phyloP scores from a whole-genome alignment of 2,888 invertebrate genomes.

The Acrobasis repandana region DNA sequence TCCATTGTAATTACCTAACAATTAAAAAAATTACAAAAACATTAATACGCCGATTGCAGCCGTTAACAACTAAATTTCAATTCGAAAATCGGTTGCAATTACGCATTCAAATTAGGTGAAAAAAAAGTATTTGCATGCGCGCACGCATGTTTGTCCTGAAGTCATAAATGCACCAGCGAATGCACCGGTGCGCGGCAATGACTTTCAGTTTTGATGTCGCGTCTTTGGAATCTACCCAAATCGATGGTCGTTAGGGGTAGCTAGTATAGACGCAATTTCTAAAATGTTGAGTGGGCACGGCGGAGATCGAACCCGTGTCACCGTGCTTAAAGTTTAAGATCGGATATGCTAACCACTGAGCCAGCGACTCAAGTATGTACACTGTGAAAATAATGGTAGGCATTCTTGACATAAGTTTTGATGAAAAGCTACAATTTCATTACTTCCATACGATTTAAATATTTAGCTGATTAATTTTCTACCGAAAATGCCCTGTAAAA shows the following conservation, averaged over 20 bases:
- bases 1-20: too few species aligned
- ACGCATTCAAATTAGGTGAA: slow-evolving; percentile 1
- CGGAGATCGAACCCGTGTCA: neutral
- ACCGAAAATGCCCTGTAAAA: too few species aligned
- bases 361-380: neutral
- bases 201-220: slow-evolving; percentile 68
- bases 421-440: too few species aligned
- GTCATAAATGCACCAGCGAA: slow-evolving; percentile 41
- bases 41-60: neutral
- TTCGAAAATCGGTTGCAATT: neutral
- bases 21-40: too few species aligned
- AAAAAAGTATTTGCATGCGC: slow-evolving; percentile 11
- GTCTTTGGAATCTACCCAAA: slow-evolving; percentile 68
- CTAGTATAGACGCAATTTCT: slow-evolving; percentile 11
- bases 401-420: neutral
- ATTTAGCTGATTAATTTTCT: too few species aligned
- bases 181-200: slow-evolving; percentile 44
- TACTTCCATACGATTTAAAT: too few species aligned
- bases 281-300: neutral
- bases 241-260: slow-evolving; percentile 13
- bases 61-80: slow-evolving; percentile 4
- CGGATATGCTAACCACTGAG: neutral
- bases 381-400: neutral
- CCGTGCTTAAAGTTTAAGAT: neutral
- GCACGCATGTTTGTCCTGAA: slow-evolving; percentile 55